Evolutionary conservation across 2,888 invertebrate species (phyloP).

Genomic region (Meteorus cinctellus): DNA sequence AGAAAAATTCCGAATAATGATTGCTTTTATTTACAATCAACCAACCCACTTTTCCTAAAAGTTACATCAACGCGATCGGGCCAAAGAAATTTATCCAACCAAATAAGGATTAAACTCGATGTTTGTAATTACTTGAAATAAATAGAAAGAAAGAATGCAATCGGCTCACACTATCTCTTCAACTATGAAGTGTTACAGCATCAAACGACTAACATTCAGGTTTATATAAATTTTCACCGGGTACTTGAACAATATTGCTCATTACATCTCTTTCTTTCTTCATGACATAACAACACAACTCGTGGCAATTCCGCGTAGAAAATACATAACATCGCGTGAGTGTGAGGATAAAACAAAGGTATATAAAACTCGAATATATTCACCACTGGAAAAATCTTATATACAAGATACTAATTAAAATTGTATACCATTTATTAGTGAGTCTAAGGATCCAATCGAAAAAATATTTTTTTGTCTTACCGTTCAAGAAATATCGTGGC

Average conservation of each 20-base stretch:
- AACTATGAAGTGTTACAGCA: slow-evolving; percentile 69
- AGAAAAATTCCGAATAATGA: not conserved
- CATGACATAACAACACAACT: slow-evolving; percentile 60
- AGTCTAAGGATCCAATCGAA: not conserved
- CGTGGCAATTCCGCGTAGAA: slow-evolving; percentile 39
- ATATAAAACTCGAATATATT: not conserved
- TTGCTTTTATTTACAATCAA: slow-evolving; percentile 16
- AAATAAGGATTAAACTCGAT: slow-evolving; percentile 61
- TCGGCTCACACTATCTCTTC: slow-evolving; percentile 61
- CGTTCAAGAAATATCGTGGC: not conserved
- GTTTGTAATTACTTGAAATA: slow-evolving; percentile 50
- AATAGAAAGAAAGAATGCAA: slow-evolving; percentile 66
- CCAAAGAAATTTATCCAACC: slow-evolving; percentile 59
- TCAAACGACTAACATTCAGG: slow-evolving; percentile 33
- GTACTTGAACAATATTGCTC: slow-evolving; percentile 44
- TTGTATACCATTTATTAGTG: not conserved
- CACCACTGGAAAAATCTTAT: not conserved
- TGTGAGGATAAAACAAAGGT: not conserved
- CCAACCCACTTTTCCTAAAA: slow-evolving; percentile 25
- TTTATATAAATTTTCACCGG: slow-evolving; percentile 55
- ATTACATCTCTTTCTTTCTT: slow-evolving; percentile 57
- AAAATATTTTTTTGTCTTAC: not conserved
- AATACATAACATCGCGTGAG: slow-evolving; percentile 16
- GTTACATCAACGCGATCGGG: slow-evolving; percentile 16
- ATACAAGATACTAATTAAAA: not conserved